A percentile compares a stretch with the other conserved stretches of the same genome.
Conservation (phyloP, 2,113 vertebrate species). For the Calonectris borealis region DNA sequence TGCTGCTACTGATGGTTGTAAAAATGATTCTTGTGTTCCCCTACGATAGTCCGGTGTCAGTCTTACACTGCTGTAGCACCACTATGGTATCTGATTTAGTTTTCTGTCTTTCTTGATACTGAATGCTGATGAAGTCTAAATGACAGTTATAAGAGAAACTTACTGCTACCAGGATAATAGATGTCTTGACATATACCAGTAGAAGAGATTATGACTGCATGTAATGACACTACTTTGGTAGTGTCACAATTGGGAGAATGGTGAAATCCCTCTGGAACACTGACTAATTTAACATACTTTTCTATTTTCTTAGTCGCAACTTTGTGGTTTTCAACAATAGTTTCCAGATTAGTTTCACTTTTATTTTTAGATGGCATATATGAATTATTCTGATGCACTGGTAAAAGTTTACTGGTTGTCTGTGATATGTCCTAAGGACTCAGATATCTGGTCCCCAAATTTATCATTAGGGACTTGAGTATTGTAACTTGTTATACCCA, state of each 20-base stretch:
- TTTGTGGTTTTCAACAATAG: neutral
- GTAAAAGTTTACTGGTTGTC: neutral
- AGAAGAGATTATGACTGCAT: neutral
- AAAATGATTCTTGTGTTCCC: neutral
- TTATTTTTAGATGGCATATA: neutral
- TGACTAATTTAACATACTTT: neutral
- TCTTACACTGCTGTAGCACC: neutral
- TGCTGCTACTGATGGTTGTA: neutral
- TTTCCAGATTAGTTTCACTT: neutral
- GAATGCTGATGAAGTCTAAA: neutral
- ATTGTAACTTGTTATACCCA: neutral
- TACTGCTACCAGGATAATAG: neutral
- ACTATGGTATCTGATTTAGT: neutral
- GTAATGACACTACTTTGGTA: neutral
- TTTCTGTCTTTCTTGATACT: neutral
- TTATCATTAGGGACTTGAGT: neutral
- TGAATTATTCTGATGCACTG: neutral
- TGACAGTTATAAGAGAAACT: neutral
- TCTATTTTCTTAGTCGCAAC: neutral
- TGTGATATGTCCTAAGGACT: neutral
- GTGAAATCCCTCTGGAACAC: neutral
- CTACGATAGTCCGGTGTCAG: neutral
- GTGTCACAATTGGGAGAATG: neutral
- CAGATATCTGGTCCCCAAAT: neutral
- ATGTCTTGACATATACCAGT: neutral